Conservation (phyloP, 2,797 vertebrate genomes). For the Microchirus variegatus region DNA sequence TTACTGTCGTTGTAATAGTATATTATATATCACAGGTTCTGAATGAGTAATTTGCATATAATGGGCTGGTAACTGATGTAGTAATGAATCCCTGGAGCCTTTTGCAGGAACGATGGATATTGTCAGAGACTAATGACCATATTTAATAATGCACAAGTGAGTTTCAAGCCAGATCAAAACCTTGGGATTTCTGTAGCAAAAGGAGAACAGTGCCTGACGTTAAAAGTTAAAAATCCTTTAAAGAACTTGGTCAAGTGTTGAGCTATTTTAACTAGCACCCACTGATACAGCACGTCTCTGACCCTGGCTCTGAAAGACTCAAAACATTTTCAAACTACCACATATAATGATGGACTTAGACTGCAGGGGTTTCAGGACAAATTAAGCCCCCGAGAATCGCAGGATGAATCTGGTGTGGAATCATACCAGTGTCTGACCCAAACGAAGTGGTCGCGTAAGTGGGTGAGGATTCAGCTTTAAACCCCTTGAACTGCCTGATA, state of each 20-base stretch:
- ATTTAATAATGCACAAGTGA: slow-evolving; percentile 75
- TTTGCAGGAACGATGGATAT: slow-evolving; percentile 56
- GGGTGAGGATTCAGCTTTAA: too few species aligned
- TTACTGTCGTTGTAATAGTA: slow-evolving; percentile 73
- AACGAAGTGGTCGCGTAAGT: too few species aligned
- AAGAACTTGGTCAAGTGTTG: slow-evolving; percentile 33
- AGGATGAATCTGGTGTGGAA: too few species aligned
- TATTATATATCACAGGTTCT: slow-evolving; percentile 69
- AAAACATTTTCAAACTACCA: slow-evolving; percentile 17
- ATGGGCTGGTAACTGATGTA: slow-evolving; percentile 75
- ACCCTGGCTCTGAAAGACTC: slow-evolving; percentile 4
- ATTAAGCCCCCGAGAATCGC: too few species aligned
- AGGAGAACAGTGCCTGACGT: too few species aligned
- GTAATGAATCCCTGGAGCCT: slow-evolving; percentile 71
- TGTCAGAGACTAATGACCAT: slow-evolving; percentile 67
- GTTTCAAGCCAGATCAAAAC: slow-evolving; percentile 66
- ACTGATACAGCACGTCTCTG: slow-evolving; percentile 30
- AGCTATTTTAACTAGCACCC: slow-evolving; percentile 32
- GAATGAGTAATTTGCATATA: slow-evolving; percentile 73
- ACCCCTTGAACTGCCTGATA: too few species aligned
- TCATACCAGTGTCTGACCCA: too few species aligned
- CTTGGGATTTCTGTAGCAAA: slow-evolving; percentile 38
- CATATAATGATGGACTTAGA: background rate
- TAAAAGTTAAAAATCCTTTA: slow-evolving; percentile 46
- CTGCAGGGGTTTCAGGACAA: too few species aligned